Conservation (phyloP, 2,797 vertebrate species). For the Protosalanx chinensis region DNA sequence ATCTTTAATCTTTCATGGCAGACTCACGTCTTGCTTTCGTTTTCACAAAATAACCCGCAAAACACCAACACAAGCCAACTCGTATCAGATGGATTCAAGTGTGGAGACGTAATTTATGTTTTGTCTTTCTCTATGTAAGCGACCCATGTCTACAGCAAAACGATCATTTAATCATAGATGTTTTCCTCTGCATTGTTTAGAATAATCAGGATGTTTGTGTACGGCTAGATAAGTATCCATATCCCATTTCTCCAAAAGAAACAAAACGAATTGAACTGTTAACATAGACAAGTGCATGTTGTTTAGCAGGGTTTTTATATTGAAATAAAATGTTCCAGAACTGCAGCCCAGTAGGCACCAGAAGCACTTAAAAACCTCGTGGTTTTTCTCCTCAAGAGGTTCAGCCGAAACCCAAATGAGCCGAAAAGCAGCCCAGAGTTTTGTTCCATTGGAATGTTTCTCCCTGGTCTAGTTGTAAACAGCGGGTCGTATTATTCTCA, state of each 20-base stretch:
- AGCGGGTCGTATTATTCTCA: not conserved
- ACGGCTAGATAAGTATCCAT: slow-evolving; percentile 40
- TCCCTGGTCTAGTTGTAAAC: slow-evolving; percentile 37
- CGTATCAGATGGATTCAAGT: not conserved
- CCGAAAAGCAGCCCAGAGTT: slow-evolving; percentile 40
- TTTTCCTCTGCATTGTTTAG: slow-evolving; percentile 55
- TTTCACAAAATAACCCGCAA: slow-evolving; percentile 12
- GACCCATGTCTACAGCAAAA: slow-evolving; percentile 33
- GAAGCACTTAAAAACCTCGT: slow-evolving; percentile 51
- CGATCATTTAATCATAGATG: slow-evolving; percentile 31
- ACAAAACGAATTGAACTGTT: slow-evolving; percentile 56
- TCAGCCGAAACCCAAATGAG: slow-evolving; percentile 45
- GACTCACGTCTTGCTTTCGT: slow-evolving; percentile 20
- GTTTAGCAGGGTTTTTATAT: slow-evolving; percentile 46
- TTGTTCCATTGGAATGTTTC: slow-evolving; percentile 43
- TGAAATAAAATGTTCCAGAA: slow-evolving; percentile 51
- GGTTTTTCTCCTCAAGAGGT: slow-evolving; percentile 57
- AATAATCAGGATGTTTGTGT: slow-evolving; percentile 66
- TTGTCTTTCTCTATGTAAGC: not conserved
- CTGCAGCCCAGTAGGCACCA: slow-evolving; percentile 60
- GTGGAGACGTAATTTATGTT: not conserved
- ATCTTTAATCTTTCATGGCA: slow-evolving; percentile 13
- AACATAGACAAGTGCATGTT: slow-evolving; percentile 53
- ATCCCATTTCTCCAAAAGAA: slow-evolving; percentile 44
- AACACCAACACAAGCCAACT: not conserved